Evolutionary conservation across 2,888 invertebrate genomes (phyloP).

Genomic region (Siphlonurus alternatus): DNA sequence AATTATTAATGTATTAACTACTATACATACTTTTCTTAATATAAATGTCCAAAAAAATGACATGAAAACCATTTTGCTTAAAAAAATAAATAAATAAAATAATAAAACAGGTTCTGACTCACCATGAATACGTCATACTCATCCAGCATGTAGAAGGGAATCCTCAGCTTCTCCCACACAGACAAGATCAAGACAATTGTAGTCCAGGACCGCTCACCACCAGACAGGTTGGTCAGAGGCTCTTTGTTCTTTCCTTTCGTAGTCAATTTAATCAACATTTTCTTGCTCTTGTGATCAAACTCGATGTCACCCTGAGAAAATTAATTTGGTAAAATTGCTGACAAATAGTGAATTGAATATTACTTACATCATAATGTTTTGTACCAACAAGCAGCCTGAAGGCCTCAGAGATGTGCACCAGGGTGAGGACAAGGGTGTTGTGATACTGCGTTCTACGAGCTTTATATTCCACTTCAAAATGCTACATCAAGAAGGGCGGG

Average conservation of each 20-base stretch:
- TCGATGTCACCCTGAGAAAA: slow-evolving; percentile 34
- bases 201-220: slow-evolving; percentile 92
- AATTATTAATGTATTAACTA: not conserved
- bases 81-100: not conserved
- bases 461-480: too few species aligned
- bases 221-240: slow-evolving; percentile 56
- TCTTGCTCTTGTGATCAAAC: slow-evolving; percentile 28
- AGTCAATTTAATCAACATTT: not conserved
- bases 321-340: not conserved
- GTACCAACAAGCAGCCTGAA: not conserved
- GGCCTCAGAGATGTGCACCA: not conserved
- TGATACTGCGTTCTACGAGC: not conserved
- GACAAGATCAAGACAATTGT: slow-evolving; percentile 87
- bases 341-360: too few species aligned
- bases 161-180: slow-evolving; percentile 80
- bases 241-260: not conserved
- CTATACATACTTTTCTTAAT: too few species aligned
- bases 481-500: too few species aligned
- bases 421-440: not conserved
- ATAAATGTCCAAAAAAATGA: too few species aligned
- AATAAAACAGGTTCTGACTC: slow-evolving; percentile 13
- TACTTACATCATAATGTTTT: not conserved
- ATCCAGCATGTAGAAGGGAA: slow-evolving; percentile 87
- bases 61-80: not conserved
- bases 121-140: slow-evolving; percentile 98